Evolutionary conservation across 1,140 invertebrate species (phyloP), one percentile per base, ranked within the genome.

Genomic region (Steinernema feltiae): DNA sequence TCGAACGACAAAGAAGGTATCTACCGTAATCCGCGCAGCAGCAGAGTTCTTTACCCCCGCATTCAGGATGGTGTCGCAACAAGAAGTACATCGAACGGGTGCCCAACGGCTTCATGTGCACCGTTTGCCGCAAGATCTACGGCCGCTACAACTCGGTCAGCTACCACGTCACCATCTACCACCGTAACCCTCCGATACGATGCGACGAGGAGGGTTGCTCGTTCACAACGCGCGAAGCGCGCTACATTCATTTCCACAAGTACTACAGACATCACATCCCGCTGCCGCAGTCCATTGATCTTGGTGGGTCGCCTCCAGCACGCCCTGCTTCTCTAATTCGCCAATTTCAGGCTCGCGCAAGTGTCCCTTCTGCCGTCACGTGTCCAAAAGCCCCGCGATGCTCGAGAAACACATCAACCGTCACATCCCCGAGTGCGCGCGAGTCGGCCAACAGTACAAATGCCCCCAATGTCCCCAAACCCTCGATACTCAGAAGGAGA

Each of bases 161-260:
- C 32, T 84, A 84, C 72, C 84, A 85, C 70, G 84, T 85, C 15
- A 85, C 84, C 29, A 85, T 85, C 35, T 85, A 85, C 74, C 84
- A 85, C 32, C 80, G 84, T 35, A 85, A 85, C 76, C 84, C 84
- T 17, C 84, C 84, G 30, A 85, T 85, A 30, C 74, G 76, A 17
- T 85, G 84, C 71, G 83, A 84, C 48, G 76, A 82, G 32, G 69
- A 77, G 29, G 82, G 84, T 1, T 85, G 84, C 46, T 76, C 84
- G 18, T 85, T 85, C 69, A 82, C 80, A 1, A 85, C 84, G 0
- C 71, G 79, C 7, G 82, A 82, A 74, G 80, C 84, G 7, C 75
- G 84, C 21, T 85, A 85, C 77, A 85, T 85, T 48, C 85, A 85
- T 73, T 85, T 85, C 69, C 84, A 85, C 73, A 85, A 86, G 69